Base-by-base conservation (phyloP, 2,113 vertebrate species). In the Jacana jacana region DNA sequence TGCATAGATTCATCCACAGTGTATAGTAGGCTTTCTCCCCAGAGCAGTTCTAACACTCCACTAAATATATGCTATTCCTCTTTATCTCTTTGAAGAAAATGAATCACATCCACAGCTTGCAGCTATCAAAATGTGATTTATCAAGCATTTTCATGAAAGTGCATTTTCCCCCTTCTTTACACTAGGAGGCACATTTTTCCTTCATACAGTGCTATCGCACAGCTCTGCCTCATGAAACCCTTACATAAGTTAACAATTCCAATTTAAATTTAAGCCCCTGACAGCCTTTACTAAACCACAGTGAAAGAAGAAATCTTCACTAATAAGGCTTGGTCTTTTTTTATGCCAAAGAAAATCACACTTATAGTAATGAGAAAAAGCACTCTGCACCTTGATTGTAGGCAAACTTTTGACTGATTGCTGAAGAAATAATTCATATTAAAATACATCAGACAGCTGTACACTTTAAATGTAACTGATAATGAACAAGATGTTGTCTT, bases 181-280 rank as follows among this genome's bases (percentile, higher is more conserved):
- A 98, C 98, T 97, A 98, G 98, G 97, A 97, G 98, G 97, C 97
- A 93, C 51, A 89, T 97, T 96, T 70, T 95, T 97, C 85, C 96
- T 96, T 95, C 17, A 20, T 63, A 97, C 88, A 87, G 78, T 81
- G 84, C 83, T 78, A 37, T 17, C 10, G 5, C 46, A 93, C 33
- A 86, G 86, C 63, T 89, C 68, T 80, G 91, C 37, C 27, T 3
- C 37, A 75, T 46, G 30, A 83, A 94, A 92, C 46, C 52, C 31
- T 89, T 78, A 86, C 28, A 54, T 24, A 77, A 2, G 0, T 42
- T 93, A 86, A 89, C n/a, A 95, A 80, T 90, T 88, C 42, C 28
- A 83, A 58, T 28, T 75, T 54, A 91, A 89, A 86, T 86, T 52
- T 68, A 61, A 84, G 52, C 82, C 57, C 72, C 63, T 84, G 70